Evolutionary conservation across 2,113 vertebrate species (phyloP).

Genomic region (Gadus chalcogrammus): DNA sequence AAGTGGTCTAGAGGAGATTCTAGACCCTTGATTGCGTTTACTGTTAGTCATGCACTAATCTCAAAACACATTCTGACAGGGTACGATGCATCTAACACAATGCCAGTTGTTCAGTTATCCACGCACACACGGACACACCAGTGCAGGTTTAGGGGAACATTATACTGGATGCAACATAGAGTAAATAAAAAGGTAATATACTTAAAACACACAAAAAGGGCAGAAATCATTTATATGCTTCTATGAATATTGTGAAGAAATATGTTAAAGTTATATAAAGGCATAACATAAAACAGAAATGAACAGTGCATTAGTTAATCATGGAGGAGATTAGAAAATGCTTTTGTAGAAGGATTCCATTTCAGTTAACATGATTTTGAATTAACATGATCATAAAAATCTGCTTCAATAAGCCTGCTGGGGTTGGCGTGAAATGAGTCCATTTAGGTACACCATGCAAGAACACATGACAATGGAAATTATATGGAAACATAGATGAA

Average conservation of each 20-base stretch:
- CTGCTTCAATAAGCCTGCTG: not conserved
- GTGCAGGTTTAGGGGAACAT: not conserved
- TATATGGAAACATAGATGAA: conserved; percentile 21
- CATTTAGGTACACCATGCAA: conserved; percentile 40
- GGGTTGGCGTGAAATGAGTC: conserved; percentile 42
- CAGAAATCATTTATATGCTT: conserved; percentile 16
- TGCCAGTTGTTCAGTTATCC: not conserved
- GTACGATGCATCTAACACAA: not conserved
- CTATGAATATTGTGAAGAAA: conserved; percentile 24
- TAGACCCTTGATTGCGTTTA: not conserved
- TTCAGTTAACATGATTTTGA: not conserved
- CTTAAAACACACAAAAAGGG: conserved; percentile 9
- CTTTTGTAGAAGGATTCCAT: not conserved
- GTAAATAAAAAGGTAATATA: conserved; percentile 8
- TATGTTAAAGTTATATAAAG: conserved; percentile 28
- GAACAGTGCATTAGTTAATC: conserved; percentile 16
- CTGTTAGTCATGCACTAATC: conserved; percentile 37
- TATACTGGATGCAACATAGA: conserved; percentile 16
- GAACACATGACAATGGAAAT: conserved; percentile 13
- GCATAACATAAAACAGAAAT: conserved; percentile 19
- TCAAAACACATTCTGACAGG: not conserved
- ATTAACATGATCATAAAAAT: conserved; percentile 4
- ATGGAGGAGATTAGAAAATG: not conserved
- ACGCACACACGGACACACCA: conserved; percentile 12
- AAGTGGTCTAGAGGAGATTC: conserved; percentile 4